Base-by-base conservation (phyloP, 2,888 invertebrate genomes). In the Epinotia brunnichana region DNA sequence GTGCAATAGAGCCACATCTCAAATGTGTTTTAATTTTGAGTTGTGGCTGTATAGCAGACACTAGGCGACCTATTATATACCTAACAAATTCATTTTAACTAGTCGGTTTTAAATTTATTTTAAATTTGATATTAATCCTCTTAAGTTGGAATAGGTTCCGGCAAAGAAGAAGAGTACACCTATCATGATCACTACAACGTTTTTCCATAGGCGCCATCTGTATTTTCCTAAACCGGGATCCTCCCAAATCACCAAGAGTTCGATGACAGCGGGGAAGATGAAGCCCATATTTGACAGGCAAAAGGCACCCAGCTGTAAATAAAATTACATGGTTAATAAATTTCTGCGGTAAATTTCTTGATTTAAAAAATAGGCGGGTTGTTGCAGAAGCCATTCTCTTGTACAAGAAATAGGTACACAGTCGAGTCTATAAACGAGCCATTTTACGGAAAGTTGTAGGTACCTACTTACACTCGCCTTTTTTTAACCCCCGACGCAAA, bases 221-320 rank as follows among this genome's bases (percentile, higher is more conserved):
- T 76, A 85, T n/a, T 53, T 77, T 0, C 92, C 92, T 0, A 92
- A 78, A 0, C 92, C 92, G 9, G 92, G 92, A 4, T 75, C 74
- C 61, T 91, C 88, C 91, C 92, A 93, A 0, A 88, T 81, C 0
- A 92, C 90, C 0, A 91, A 77, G 0, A 89, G 80, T n/a, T 92
- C 92, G 15, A 92, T 92, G 3, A 87, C 51, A 0, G 92, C 90
- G 0, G 92, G 92, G 74, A 90, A 93, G 76, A 93, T 91, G 76
- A 93, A 93, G 0, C 92, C 92, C 85, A 92, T 90, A 76, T 90
- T 91, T 0, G 92, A 92, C 4, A 93, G 77, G 56, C 92, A 92
- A 77, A 93, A 91, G 0, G 92, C 90, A n/a, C 92, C 92, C 0
- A 93, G 82, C 92, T 93, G 87, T 13, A 89, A 90, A 56, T 35